A percentile compares a stretch with the other conserved stretches of the same genome.
Conservation (phyloP, 2,888 invertebrate species). For the Nycteola revayana region DNA sequence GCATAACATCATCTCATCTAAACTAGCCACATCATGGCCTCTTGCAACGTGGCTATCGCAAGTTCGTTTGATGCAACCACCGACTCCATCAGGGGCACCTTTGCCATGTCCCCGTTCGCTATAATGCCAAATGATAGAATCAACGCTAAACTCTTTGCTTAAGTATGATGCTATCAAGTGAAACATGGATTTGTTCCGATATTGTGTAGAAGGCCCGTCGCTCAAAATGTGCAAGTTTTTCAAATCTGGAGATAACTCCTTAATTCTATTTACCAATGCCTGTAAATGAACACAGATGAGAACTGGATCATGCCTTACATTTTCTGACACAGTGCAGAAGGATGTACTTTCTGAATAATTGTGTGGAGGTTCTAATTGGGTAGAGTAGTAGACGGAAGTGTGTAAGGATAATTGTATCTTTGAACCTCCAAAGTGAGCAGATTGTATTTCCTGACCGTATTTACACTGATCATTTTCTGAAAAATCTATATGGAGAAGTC, state of each 20-base stretch:
- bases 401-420: slow-evolving; percentile 20
- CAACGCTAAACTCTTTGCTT: background rate
- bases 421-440: slow-evolving; percentile 23
- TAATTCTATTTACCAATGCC: slow-evolving; percentile 12
- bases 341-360: slow-evolving; percentile 6
- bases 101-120: slow-evolving; percentile 13
- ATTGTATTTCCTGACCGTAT: slow-evolving; percentile 20
- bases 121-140: slow-evolving; percentile 9
- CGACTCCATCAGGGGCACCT: slow-evolving; percentile 18
- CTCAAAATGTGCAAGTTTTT: slow-evolving; percentile 10
- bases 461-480: slow-evolving; percentile 24
- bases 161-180: slow-evolving; percentile 4
- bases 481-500: slow-evolving; percentile 20
- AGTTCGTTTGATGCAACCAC: slow-evolving; percentile 11
- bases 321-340: slow-evolving; percentile 18
- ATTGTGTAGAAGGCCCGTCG: slow-evolving; percentile 5
- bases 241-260: slow-evolving; percentile 1
- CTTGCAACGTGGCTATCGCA: slow-evolving; percentile 11
- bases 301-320: slow-evolving; percentile 24
- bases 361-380: slow-evolving; percentile 5
- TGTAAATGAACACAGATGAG: slow-evolving; percentile 22
- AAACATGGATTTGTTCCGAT: slow-evolving; percentile 10
- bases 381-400: slow-evolving; percentile 22
- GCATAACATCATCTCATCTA: slow-evolving; percentile 10
- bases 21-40: slow-evolving; percentile 9